Percentiles rank a stretch among this genome's conserved stretches.
These are phyloP conservation scores for Haliaeetus leucogaster DNA, from an alignment of 2,113 vertebrate genomes.

Conservation along the genomic window DNA sequence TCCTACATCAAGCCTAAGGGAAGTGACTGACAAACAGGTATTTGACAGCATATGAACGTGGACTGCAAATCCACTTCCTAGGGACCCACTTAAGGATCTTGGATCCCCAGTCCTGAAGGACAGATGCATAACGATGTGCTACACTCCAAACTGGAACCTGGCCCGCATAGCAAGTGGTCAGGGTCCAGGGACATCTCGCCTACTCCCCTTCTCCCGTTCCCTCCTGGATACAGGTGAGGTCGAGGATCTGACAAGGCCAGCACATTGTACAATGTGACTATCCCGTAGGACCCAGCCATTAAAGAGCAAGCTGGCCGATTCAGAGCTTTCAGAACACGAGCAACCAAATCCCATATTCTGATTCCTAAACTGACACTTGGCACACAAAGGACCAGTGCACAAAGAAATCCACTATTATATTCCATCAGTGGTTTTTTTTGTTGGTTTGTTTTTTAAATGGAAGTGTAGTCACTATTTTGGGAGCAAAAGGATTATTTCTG, in stretches of 20 bases:
- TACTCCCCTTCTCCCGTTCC: background rate
- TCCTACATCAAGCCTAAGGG: background rate
- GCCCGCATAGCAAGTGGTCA: background rate
- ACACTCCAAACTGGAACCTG: background rate
- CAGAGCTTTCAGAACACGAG: background rate
- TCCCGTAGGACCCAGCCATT: background rate
- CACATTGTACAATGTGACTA: accelerated
- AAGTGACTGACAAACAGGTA: background rate
- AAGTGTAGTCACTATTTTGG: background rate
- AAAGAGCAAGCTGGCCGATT: background rate
- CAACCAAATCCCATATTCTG: background rate
- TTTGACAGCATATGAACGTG: accelerated
- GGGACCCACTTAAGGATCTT: accelerated
- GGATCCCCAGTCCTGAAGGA: background rate
- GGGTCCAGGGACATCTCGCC: background rate
- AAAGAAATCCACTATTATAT: background rate
- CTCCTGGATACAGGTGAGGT: background rate
- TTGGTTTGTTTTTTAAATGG: background rate
- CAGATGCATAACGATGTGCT: background rate
- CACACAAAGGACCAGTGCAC: background rate
- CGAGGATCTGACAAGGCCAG: background rate
- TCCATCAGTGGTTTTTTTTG: background rate
- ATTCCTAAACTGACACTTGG: background rate
- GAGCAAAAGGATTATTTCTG: background rate
- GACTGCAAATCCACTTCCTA: background rate